Evolutionary conservation across 2,888 invertebrate genomes (phyloP).

Genomic region (Eupithecia subumbrata): DNA sequence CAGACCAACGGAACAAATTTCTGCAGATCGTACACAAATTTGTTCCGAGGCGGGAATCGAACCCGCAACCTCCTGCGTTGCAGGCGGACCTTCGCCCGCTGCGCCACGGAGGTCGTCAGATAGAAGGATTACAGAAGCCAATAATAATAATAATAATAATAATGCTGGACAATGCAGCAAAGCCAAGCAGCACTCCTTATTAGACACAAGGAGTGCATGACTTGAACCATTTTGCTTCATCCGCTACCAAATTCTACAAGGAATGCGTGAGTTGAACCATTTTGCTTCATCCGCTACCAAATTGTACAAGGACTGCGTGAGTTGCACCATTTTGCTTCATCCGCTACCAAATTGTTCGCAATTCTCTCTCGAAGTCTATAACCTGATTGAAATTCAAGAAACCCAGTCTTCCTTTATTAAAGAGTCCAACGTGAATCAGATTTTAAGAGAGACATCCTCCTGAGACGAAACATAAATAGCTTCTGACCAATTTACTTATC

Average conservation of each 20-base stretch:
- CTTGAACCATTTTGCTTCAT: background rate
- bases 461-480: constrained; percentile 58
- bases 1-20: no score
- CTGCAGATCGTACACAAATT: no score
- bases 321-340: background rate
- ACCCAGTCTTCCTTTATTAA: background rate
- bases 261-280: no score
- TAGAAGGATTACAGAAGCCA: background rate
- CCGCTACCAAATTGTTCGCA: background rate
- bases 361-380: background rate
- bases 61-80: no score
- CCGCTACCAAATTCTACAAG: background rate
- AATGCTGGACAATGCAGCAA: no score
- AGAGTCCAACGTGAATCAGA: constrained; percentile 34
- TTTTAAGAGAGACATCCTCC: constrained; percentile 58
- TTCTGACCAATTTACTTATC: constrained; percentile 50
- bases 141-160: no score
- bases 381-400: background rate
- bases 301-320: background rate
- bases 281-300: background rate
- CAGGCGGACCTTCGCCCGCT: no score
- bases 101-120: no score
- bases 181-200: background rate
- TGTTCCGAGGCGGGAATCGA: no score
- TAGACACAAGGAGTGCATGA: background rate